Evolutionary conservation across 2,113 vertebrate genomes (phyloP), one percentile per base, ranked within the genome.

Genomic region (Clarias magur): DNA sequence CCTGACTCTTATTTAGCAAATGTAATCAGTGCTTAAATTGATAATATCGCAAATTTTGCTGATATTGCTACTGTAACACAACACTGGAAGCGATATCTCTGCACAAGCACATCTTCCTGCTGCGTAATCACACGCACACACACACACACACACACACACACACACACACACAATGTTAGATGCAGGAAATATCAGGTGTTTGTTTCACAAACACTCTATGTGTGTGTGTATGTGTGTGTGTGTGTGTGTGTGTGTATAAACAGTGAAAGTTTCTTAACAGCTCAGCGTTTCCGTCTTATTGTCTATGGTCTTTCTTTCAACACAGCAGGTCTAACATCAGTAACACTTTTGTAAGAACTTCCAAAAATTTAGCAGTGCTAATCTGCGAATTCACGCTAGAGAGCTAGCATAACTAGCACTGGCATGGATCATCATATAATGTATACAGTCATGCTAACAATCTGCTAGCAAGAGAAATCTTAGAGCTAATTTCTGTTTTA

Each of bases 161-260:
- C 53, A 53, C 19, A 57, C 83, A 84, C 42, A 73, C 54, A 25
- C 15, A 63, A 6, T 80, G 57, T 80, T 86, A 80, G 30, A 30
- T 42, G 19, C 57, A 81, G 59, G 57, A 81, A 81, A 60, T 79
- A 79, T 81, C 30, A 62, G 21, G 25, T 82, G 59, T 82, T 21
- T 82, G 30, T 38, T 63, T 82, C 10, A 23, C 11, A 23, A 72
- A 19, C 2, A 57, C 21, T 56, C 25, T 30, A n/a, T 59, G 23
- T 19, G 15, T n/a, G n/a, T n/a, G n/a, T n/a, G n/a, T n/a, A n/a
- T 21, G 54, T 16, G 15, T 8, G 57, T 62, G 79, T 59, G 78
- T 59, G 78, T 10, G 78, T 60, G 48, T 60, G 79, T 42, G 80
- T 62, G 80, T 59, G 59, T 56, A 56, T 54, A 27, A 15, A 17